phyloP scores from a whole-genome alignment of 2,113 vertebrate species.

The Tragelaphus scriptus region DNA sequence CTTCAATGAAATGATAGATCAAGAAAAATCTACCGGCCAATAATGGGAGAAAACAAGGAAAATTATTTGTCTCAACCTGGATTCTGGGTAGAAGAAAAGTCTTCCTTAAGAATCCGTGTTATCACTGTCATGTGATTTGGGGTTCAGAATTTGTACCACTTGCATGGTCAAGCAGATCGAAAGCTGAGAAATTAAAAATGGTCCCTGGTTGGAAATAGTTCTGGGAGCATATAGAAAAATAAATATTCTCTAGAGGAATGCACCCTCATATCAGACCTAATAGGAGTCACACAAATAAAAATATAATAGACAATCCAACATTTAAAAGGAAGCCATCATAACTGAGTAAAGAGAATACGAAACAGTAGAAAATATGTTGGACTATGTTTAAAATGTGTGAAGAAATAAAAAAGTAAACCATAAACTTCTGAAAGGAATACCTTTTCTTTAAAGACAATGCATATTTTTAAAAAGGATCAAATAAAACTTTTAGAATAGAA shows the following conservation, averaged over 20 bases:
- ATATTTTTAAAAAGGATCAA: neutral
- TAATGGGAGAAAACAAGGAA: neutral
- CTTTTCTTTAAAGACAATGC: neutral
- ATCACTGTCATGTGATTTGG: neutral
- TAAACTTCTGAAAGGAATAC: neutral
- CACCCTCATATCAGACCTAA: neutral
- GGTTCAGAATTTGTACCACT: neutral
- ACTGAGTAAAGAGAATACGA: neutral
- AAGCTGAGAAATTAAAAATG: neutral
- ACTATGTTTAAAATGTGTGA: neutral
- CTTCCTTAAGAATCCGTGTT: neutral
- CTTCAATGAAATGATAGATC: neutral
- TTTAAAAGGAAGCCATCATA: neutral
- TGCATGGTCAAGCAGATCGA: neutral
- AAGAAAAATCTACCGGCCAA: neutral
- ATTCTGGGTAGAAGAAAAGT: neutral
- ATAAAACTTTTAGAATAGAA: constrained; percentile 1
- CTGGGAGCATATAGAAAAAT: neutral
- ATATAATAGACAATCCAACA: neutral
- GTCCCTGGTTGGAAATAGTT: neutral
- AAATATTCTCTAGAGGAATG: neutral
- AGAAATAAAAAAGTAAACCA: neutral
- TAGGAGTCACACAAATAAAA: neutral
- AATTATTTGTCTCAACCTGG: neutral
- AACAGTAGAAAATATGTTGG: neutral